Conservation (phyloP, 2,797 vertebrate species). For the Labroides dimidiatus region DNA sequence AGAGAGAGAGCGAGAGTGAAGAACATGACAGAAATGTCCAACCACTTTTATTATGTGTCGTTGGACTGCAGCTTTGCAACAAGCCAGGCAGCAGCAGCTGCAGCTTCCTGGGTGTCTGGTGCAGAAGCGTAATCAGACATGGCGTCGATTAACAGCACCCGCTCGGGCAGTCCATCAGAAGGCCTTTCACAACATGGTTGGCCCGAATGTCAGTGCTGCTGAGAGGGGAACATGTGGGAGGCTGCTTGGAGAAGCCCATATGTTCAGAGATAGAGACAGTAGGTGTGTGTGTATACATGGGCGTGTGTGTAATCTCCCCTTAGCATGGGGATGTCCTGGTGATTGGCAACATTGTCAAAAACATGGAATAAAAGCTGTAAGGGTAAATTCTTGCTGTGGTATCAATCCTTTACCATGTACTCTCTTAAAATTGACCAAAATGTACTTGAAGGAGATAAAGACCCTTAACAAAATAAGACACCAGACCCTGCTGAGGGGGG, state of each 20-base stretch:
- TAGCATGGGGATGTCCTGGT: conserved; percentile 26
- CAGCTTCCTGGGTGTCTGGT: conserved; percentile 51
- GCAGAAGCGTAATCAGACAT: conserved; percentile 76
- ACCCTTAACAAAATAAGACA: conserved; percentile 30
- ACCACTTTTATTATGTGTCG: conserved; percentile 56
- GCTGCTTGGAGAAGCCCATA: conserved; percentile 42
- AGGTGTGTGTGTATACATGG: conserved; percentile 18
- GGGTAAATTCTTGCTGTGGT: conserved; percentile 15
- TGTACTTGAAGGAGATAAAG: conserved; percentile 37
- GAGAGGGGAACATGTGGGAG: conserved; percentile 62
- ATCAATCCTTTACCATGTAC: conserved; percentile 10
- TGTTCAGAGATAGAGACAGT: conserved; percentile 46
- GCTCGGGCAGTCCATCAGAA: conserved; percentile 49
- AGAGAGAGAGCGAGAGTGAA: too few species aligned
- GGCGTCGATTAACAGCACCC: conserved; percentile 71
- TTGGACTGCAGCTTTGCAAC: conserved; percentile 55
- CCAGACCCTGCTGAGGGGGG: conserved; percentile 29
- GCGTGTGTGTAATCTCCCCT: conserved; percentile 25
- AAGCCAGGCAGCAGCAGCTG: conserved; percentile 45
- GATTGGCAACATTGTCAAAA: conserved; percentile 29
- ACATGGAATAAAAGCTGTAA: conserved; percentile 39
- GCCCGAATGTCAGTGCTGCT: conserved; percentile 58
- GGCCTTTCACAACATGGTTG: conserved; percentile 51
- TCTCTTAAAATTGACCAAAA: conserved; percentile 23
- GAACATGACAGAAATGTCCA: conserved; percentile 34